phyloP scores from a whole-genome alignment of 2,797 vertebrate species.

The Aphelocoma californica region DNA sequence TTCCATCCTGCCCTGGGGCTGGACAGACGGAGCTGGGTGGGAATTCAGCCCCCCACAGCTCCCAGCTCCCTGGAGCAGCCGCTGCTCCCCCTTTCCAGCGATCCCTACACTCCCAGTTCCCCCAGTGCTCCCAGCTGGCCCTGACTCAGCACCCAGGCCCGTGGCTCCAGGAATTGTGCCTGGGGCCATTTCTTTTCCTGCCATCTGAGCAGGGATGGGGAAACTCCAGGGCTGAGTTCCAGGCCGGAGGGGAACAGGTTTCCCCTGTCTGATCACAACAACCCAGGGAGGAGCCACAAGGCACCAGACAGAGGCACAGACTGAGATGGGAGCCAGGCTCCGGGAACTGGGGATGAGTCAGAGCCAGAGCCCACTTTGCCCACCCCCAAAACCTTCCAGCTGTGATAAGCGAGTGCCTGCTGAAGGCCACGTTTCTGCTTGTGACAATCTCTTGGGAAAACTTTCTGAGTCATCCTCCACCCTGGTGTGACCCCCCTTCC shows the following conservation, averaged over 20 bases:
- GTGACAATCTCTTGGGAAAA: rapidly evolving
- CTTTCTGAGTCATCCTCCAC: background rate
- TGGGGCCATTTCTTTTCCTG: background rate
- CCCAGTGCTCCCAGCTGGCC: background rate
- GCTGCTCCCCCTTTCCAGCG: conserved; percentile 81
- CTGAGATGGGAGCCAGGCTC: background rate
- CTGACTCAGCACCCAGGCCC: background rate
- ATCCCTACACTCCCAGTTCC: conserved; percentile 80
- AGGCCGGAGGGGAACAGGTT: background rate
- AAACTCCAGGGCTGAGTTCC: background rate
- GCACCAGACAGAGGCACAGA: background rate
- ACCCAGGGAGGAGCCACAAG: background rate
- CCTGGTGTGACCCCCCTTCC: background rate
- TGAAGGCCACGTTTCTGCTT: background rate
- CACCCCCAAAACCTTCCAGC: background rate
- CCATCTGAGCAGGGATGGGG: background rate
- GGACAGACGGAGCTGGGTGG: conserved; percentile 78
- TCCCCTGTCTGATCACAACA: background rate
- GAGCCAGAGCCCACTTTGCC: background rate
- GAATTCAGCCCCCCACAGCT: background rate
- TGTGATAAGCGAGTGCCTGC: background rate
- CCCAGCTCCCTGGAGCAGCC: background rate
- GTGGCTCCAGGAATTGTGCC: background rate
- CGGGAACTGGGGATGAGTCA: background rate
- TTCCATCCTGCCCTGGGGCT: conserved; percentile 70